A percentile compares a stretch with the other conserved stretches of the same genome.
Evolutionary conservation across 1,140 invertebrate genomes (phyloP).

Genomic region (Kradibia gibbosae): DNA sequence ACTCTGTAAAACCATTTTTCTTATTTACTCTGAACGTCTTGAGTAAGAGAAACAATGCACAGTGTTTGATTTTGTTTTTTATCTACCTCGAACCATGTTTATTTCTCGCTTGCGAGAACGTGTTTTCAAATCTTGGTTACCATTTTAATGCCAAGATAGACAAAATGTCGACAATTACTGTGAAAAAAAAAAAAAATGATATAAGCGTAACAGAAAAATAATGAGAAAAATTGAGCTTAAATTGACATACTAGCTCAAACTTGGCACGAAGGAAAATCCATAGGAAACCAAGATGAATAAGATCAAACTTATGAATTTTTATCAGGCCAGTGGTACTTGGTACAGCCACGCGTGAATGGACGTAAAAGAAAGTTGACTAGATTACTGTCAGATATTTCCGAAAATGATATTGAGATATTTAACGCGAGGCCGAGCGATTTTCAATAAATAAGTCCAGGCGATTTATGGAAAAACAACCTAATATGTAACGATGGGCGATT

Average conservation of each 20-base stretch:
- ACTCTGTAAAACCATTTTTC: constrained; percentile 28
- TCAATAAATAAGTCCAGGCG: constrained; percentile 1
- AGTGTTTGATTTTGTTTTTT: constrained; percentile 45
- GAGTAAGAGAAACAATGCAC: constrained; percentile 9
- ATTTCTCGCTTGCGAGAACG: constrained; percentile 60
- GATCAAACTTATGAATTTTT: constrained; percentile 26
- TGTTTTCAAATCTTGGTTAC: constrained; percentile 46
- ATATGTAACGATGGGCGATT: constrained; percentile 33
- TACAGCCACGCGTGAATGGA: constrained; percentile 35
- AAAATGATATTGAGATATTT: background rate
- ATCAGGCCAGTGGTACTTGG: constrained; percentile 38
- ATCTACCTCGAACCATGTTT: constrained; percentile 56
- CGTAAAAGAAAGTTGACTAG: constrained; percentile 16
- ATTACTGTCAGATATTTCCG: background rate
- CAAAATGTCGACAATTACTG: constrained; percentile 10
- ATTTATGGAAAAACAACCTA: constrained; percentile 20
- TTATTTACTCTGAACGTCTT: constrained; percentile 31
- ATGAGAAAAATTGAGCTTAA: constrained; percentile 3
- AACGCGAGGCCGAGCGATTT: background rate
- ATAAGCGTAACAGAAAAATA: background rate
- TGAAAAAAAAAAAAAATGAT: constrained; percentile 15
- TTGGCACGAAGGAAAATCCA: constrained; percentile 12
- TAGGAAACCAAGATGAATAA: constrained; percentile 1
- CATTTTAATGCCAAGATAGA: constrained; percentile 37
- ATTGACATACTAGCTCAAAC: background rate